Base-by-base conservation (phyloP, 2,888 invertebrate genomes). In the Electrophaes corylata region DNA sequence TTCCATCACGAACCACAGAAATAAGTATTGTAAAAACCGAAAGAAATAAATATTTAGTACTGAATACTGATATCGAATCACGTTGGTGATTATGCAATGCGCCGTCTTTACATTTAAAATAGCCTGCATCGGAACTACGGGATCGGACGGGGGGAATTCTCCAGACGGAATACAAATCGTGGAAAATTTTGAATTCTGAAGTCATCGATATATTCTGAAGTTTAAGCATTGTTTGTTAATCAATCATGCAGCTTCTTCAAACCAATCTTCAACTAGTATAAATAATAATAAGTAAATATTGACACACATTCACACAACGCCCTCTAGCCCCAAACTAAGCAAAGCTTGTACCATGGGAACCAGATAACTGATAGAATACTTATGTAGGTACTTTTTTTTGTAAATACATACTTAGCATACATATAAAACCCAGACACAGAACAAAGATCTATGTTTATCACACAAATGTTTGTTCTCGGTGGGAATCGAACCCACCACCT, bases 81-180 rank as follows among this genome's bases (percentile, higher is more conserved):
- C 82, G 86, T 83, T 81, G 85, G 83, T 84, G 85, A 91, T 91
- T 90, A 89, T 90, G 88, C 88, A 88, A 88, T 83, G 82, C 82
- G 79, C 81, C 81, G 81, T 83, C 83, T 88, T 87, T 86, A 86
- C 86, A 89, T 91, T 87, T 87, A 85, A 86, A 90, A 86, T 85
- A 86, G 79, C 81, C 83, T 89, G 88, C 90, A 88, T 84, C 81
- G 78, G 84, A 84, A 86, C 83, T 86, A 86, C 81, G 82, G 79
- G 80, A 81, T 77, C 73, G 79, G 78, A 78, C 75, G 79, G 77
- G 49, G 81, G 79, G 83, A 83, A 86, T 83, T 83, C 84, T 86
- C 85, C 80, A 87, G 84, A 88, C 83, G 68, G 90, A 88, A 91
- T 91, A 90, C 82, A 82, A 86, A 90, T 86, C 71, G 85, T 86